A percentile compares a stretch with the other conserved stretches of the same genome.
phyloP scores from a whole-genome alignment of 2,888 invertebrate genomes.

The Fabriciana adippe region DNA sequence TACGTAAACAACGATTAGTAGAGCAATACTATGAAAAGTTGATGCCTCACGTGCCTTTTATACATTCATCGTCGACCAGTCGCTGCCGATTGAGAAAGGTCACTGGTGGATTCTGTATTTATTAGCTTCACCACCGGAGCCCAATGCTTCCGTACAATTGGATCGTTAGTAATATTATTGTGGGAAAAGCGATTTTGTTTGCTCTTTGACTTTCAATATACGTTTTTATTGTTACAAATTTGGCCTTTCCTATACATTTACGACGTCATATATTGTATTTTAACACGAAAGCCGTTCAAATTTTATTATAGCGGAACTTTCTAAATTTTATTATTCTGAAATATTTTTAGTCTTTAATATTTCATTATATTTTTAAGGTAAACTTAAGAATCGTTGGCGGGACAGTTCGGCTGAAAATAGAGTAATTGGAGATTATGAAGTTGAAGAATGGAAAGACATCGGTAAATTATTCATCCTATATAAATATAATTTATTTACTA shows the following conservation, averaged over 20 bases:
- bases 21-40: constrained; percentile 62
- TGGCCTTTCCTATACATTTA: constrained; percentile 68
- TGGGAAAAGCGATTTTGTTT: constrained; percentile 78
- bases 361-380: constrained; percentile 63
- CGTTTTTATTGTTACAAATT: constrained; percentile 76
- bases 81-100: constrained; percentile 62
- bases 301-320: constrained; percentile 41
- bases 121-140: constrained; percentile 75
- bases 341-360: constrained; percentile 25
- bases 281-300: constrained; percentile 64
- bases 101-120: constrained; percentile 75
- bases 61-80: constrained; percentile 62
- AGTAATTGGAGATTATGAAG: constrained; percentile 86
- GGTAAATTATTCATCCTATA: constrained; percentile 66
- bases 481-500: too few species aligned
- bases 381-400: constrained; percentile 82
- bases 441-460: constrained; percentile 88
- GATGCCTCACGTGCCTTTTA: constrained; percentile 60
- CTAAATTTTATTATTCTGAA: not conserved
- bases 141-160: constrained; percentile 78
- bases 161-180: constrained; percentile 81
- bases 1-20: constrained; percentile 60
- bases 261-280: constrained; percentile 64
- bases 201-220: constrained; percentile 77
- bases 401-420: constrained; percentile 82